Evolutionary conservation across 2,888 invertebrate species (phyloP).

Genomic region (Aelia acuminata): DNA sequence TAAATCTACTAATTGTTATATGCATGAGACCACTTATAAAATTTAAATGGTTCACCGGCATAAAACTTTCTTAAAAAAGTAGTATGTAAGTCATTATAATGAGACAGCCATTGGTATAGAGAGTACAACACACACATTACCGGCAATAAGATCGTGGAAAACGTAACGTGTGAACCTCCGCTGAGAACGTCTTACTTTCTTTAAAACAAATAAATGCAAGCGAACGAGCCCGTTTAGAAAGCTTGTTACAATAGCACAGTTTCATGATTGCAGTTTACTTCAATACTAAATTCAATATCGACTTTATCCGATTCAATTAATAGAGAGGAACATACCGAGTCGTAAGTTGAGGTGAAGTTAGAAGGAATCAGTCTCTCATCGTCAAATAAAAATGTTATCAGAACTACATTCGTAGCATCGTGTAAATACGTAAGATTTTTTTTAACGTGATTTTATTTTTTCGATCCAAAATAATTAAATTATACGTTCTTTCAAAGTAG

Average conservation of each 20-base stretch:
- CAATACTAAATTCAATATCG: background rate
- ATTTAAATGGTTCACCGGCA: background rate
- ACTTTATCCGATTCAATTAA: background rate
- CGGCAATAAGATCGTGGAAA: constrained; percentile 20
- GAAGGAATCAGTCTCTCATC: background rate
- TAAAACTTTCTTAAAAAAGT: background rate
- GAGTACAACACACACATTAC: background rate
- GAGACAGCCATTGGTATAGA: background rate
- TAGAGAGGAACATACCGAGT: background rate
- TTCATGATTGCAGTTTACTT: background rate
- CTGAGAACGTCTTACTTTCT: background rate
- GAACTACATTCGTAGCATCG: background rate
- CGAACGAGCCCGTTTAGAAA: background rate
- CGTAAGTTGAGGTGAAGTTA: background rate
- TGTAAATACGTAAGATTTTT: too few species aligned
- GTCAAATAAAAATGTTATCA: background rate
- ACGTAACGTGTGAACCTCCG: background rate
- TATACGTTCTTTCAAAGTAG: too few species aligned
- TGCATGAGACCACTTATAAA: background rate
- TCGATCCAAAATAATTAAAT: too few species aligned
- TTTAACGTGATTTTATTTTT: too few species aligned
- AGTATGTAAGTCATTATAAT: background rate
- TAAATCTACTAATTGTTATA: too few species aligned
- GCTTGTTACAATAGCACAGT: background rate
- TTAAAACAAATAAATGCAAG: background rate